Percentiles rank a stretch among this genome's conserved stretches.
phyloP scores from a whole-genome alignment of 2,797 vertebrate species.

The Chlorospingus flavigularis region DNA sequence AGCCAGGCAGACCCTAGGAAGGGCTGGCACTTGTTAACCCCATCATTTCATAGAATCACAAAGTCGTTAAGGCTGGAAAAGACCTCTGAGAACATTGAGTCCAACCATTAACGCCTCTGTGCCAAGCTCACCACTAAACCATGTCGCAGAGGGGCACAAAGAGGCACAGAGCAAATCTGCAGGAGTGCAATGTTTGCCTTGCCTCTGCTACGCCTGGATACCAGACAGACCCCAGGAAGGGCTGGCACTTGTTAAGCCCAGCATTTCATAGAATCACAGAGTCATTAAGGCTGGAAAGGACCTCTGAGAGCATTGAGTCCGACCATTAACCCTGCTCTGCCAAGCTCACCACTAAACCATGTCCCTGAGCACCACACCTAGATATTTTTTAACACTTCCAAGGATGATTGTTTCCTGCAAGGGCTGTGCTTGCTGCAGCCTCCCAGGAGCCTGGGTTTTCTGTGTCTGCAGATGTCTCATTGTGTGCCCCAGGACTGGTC shows the following conservation, averaged over 20 bases:
- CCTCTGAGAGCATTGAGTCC: neutral
- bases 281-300: neutral
- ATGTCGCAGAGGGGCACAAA: fast-evolving
- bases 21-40: neutral
- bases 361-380: neutral
- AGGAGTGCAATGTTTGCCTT: neutral
- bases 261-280: fast-evolving
- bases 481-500: neutral
- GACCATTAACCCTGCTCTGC: too few relatives aligned
- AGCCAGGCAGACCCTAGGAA: neutral
- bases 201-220: neutral
- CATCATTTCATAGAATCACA: fast-evolving
- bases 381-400: neutral
- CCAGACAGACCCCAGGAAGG: neutral
- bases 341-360: neutral
- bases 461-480: neutral
- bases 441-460: neutral
- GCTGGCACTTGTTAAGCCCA: neutral
- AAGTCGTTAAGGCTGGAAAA: neutral
- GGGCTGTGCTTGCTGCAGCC: neutral
- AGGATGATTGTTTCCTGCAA: fast-evolving
- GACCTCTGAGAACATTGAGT: neutral
- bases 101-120: too few relatives aligned
- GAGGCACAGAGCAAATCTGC: fast-evolving
- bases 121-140: too few relatives aligned